Conservation (phyloP, 2,797 vertebrate species). For the Neopelma chrysocephalum region DNA sequence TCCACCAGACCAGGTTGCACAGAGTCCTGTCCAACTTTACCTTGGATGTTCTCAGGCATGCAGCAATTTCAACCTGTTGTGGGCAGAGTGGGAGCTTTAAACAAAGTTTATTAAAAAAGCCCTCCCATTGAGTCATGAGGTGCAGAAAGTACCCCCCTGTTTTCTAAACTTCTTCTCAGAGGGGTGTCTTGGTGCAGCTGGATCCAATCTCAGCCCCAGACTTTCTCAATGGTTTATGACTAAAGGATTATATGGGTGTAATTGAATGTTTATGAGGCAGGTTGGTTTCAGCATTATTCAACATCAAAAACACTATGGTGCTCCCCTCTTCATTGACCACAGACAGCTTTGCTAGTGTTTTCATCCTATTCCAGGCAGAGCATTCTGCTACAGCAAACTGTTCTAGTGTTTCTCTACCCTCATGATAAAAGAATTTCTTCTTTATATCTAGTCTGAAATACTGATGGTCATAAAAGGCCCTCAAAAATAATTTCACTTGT, state of each 20-base stretch:
- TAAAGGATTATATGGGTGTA: neutral
- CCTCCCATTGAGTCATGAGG: neutral
- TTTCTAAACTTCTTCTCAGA: neutral
- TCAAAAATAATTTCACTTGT: neutral
- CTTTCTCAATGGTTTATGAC: neutral
- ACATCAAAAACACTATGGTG: too few relatives aligned
- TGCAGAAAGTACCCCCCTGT: neutral
- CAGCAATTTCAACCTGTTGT: fast-evolving
- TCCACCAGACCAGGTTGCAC: neutral
- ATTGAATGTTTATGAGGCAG: neutral
- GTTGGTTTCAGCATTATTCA: neutral
- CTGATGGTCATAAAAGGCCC: neutral
- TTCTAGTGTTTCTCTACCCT: neutral
- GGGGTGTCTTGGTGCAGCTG: neutral
- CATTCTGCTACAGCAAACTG: neutral
- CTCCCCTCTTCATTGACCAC: neutral
- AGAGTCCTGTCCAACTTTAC: neutral
- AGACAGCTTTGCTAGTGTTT: neutral
- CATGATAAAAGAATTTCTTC: neutral
- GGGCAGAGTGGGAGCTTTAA: neutral
- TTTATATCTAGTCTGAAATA: neutral
- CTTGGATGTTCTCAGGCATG: neutral
- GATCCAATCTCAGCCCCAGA: neutral
- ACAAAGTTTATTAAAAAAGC: neutral
- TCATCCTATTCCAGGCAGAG: neutral